Percentiles rank a stretch among this genome's conserved stretches.
Evolutionary conservation across 2,113 vertebrate species (phyloP).

Genomic region (Poeciliopsis turrubarensis): DNA sequence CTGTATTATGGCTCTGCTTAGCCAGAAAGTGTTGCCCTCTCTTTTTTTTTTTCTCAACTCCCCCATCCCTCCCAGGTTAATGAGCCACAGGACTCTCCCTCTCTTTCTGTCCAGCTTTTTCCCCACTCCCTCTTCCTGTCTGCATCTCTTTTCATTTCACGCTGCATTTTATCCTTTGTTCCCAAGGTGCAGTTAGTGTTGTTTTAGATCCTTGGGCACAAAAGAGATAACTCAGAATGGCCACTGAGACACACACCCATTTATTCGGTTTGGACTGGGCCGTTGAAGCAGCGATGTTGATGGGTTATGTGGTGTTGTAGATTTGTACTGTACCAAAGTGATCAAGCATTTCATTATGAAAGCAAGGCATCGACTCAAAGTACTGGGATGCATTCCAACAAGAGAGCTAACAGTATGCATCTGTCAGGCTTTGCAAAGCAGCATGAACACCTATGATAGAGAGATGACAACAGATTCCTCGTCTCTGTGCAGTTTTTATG

Average conservation of each 20-base stretch:
- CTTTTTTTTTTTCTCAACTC: slow-evolving; percentile 38
- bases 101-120: slow-evolving; percentile 48
- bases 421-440: slow-evolving; percentile 59
- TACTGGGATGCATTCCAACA: slow-evolving; percentile 47
- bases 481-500: slow-evolving; percentile 41
- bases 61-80: slow-evolving; percentile 58
- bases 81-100: slow-evolving; percentile 56
- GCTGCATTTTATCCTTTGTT: slow-evolving; percentile 64
- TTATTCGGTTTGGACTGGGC: slow-evolving; percentile 17
- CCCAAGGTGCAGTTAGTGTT: slow-evolving; percentile 57
- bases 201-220: slow-evolving; percentile 66
- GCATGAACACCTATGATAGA: slow-evolving; percentile 62
- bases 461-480: slow-evolving; percentile 39
- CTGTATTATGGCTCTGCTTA: slow-evolving; percentile 63
- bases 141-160: slow-evolving; percentile 49
- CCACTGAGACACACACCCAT: slow-evolving; percentile 28
- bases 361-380: slow-evolving; percentile 21
- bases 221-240: slow-evolving; percentile 45
- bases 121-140: slow-evolving; percentile 62
- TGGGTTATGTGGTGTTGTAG: slow-evolving; percentile 45
- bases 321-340: slow-evolving; percentile 61
- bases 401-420: slow-evolving; percentile 39
- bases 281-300: slow-evolving; percentile 33
- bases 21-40: slow-evolving; percentile 51
- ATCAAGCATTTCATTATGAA: slow-evolving; percentile 66